phyloP scores from a whole-genome alignment of 2,797 vertebrate genomes.

The Danio choprae region DNA sequence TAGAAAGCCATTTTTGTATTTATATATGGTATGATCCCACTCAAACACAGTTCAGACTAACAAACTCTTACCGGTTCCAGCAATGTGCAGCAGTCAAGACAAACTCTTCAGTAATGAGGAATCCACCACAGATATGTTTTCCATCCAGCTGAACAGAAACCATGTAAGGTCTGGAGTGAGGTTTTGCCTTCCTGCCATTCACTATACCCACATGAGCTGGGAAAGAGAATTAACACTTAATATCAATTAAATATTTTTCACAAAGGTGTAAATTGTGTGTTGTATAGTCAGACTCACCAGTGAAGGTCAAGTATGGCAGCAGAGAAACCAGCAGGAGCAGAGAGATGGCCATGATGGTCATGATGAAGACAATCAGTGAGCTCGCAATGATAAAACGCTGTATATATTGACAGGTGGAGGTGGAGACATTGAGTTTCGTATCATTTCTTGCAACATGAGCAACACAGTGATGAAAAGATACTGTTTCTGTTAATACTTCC shows the following conservation, averaged over 20 bases:
- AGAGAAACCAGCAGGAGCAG: slow-evolving; percentile 50
- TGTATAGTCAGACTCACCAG: no score
- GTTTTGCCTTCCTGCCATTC: slow-evolving; percentile 22
- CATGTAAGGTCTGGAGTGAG: slow-evolving; percentile 66
- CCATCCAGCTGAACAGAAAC: slow-evolving; percentile 65
- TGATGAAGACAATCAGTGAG: slow-evolving; percentile 24
- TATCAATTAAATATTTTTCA: no score
- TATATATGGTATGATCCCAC: no score
- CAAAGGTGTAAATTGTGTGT: no score
- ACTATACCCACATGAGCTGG: slow-evolving; percentile 50
- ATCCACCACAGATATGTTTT: slow-evolving; percentile 67
- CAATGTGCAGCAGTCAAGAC: slow-evolving; percentile 75
- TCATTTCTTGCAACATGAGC: no score
- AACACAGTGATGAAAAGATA: no score
- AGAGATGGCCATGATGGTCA: slow-evolving; percentile 22
- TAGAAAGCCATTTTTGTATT: background rate
- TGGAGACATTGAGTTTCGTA: no score
- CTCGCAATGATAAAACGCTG: background rate
- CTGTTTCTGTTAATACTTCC: no score
- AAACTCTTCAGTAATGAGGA: slow-evolving; percentile 64
- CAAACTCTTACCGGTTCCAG: accelerated
- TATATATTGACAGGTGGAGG: background rate
- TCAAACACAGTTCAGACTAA: no score
- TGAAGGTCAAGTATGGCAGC: slow-evolving; percentile 30
- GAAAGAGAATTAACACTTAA: background rate